Percentiles rank a stretch among this genome's conserved stretches.
phyloP scores from a whole-genome alignment of 1,140 invertebrate genomes.

The Globodera ellingtonae region DNA sequence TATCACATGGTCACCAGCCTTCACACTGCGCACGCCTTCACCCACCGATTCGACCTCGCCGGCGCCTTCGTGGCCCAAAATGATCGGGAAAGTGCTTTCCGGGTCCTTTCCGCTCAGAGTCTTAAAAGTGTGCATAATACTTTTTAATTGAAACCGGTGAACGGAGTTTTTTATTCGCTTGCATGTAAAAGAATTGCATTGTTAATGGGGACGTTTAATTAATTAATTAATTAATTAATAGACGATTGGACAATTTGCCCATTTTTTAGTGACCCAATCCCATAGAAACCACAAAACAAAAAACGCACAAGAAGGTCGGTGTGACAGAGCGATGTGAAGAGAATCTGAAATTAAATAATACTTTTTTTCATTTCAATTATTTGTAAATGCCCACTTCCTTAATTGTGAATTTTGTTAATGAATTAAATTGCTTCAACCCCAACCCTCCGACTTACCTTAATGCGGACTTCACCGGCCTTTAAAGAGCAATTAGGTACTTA shows the following conservation, averaged over 20 bases:
- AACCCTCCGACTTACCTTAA: conserved; percentile 66
- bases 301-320: conserved; percentile 83
- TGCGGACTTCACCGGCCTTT: conserved; percentile 69
- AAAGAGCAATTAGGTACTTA: no score
- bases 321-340: conserved; percentile 81
- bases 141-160: no score
- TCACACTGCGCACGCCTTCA: conserved; percentile 46
- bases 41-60: conserved; percentile 81
- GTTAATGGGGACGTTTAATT: neutral
- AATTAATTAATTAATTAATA: neutral
- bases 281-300: no score
- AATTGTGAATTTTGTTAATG: no score
- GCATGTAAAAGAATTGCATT: neutral
- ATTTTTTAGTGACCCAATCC: conserved; percentile 64
- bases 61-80: conserved; percentile 89
- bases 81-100: conserved; percentile 71
- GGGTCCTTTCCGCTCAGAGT: conserved; percentile 1
- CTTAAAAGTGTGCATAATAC: no score
- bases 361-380: no score
- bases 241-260: neutral
- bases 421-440: no score
- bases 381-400: no score
- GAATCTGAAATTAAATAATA: conserved; percentile 14
- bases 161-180: no score
- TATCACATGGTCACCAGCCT: conserved; percentile 88